Conservation (phyloP, 2,113 vertebrate genomes). For the Recurvirostra avosetta region DNA sequence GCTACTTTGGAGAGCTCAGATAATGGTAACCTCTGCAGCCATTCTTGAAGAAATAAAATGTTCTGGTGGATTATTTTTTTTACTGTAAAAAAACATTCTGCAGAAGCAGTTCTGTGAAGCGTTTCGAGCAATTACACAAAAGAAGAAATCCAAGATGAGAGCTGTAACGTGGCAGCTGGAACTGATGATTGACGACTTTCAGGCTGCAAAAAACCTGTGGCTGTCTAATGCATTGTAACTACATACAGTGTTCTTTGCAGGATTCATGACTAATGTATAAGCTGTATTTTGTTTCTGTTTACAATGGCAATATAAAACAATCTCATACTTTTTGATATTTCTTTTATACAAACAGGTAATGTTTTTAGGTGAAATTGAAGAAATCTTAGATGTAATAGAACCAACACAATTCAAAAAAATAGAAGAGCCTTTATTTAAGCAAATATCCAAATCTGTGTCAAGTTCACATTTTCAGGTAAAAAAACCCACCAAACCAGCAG, state of each 20-base stretch:
- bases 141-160: background rate
- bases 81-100: background rate
- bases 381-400: conserved; percentile 98
- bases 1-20: background rate
- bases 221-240: background rate
- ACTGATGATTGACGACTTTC: background rate
- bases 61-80: background rate
- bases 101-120: background rate
- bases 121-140: background rate
- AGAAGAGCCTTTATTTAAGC: conserved; percentile 96
- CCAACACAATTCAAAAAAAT: conserved; percentile 98
- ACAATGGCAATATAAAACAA: fast-evolving
- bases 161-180: background rate
- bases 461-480: conserved; percentile 97
- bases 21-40: background rate
- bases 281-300: background rate
- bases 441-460: conserved; percentile 94
- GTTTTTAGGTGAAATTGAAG: conserved; percentile 98
- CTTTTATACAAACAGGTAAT: conserved; percentile 83
- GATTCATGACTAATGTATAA: background rate
- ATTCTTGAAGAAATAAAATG: background rate
- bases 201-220: background rate
- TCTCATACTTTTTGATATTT: background rate
- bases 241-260: background rate
- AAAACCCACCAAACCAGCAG: background rate